Base-by-base conservation (phyloP, 2,888 invertebrate species). In the Lamellibrachia columna region DNA sequence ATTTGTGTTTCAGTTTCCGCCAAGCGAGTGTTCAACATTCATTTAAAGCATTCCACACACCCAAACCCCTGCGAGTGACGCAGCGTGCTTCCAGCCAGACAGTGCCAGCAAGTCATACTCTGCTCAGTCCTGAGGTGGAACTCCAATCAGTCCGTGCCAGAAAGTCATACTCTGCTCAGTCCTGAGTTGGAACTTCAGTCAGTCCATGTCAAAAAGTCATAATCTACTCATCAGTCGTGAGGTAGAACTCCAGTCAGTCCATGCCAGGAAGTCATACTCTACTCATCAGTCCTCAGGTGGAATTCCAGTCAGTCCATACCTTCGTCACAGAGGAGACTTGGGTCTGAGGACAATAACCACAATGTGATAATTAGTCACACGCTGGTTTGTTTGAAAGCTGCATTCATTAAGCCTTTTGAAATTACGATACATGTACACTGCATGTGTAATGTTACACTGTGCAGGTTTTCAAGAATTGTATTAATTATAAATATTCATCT, bases 1-100 rank as follows among this genome's bases (percentile, higher is more conserved):
- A 40, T 40, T 40, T 40, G 40, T 40, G 40, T 40, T 75, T 75
- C 75, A 75, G 75, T 75, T 75, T 75, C 75, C 75, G 75, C 22
- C 15, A 75, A 22, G 75, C 75, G n/a, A 75, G 75, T 75, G 75
- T 75, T 75, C 75, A 75, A 75, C 75, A 22, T 2, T 75, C 75
- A 22, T 75, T 75, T 75, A 75, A 75, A 75, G 75, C 75, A 15
- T 75, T 75, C 75, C 75, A 75, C 75, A 75, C 75, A 75, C 75
- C 75, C 0, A 75, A 75, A n/a, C 75, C 75, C 75, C 75, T 75
- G 75, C 75, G 75, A 3, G 15, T 75, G 75, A 75, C 75, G 6
- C 75, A 75, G 22, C n/a, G 22, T 75, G 15, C 22, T 1, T 75
- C 75, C 75, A 75, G 15, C n/a, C 75, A 75, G 22, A 6, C 75